Conservation (phyloP, 2,888 invertebrate genomes). For the Tryphoninae sp. region DNA sequence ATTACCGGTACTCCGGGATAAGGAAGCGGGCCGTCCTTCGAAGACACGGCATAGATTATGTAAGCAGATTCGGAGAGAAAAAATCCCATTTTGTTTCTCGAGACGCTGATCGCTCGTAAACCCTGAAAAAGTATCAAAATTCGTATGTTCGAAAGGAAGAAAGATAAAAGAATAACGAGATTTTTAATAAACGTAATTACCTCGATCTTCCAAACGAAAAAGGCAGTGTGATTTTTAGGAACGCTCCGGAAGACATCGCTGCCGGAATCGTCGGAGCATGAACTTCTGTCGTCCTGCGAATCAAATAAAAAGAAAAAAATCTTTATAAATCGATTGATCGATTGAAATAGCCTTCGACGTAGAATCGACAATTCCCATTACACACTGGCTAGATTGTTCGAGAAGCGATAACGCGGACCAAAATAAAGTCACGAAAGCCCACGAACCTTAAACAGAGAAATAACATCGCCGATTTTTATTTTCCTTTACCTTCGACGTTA, state of each 20-base stretch:
- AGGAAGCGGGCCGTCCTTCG: conserved; percentile 77
- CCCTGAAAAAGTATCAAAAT: conserved; percentile 70
- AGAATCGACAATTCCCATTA: background rate
- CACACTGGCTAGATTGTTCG: background rate
- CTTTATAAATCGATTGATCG: background rate
- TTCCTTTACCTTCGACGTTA: conserved; percentile 44
- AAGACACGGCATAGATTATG: conserved; percentile 78
- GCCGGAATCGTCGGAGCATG: conserved; percentile 77
- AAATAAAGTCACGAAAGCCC: background rate
- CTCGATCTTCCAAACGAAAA: conserved; percentile 95
- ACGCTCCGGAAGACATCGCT: conserved; percentile 89
- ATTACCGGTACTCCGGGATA: conserved; percentile 78
- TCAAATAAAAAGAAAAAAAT: conserved; percentile 7
- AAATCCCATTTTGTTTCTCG: conserved; percentile 76
- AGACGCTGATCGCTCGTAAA: conserved; percentile 75
- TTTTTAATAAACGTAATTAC: conserved; percentile 81
- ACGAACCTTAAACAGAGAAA: background rate
- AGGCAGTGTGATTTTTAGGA: conserved; percentile 89
- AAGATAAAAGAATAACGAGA: conserved; percentile 1
- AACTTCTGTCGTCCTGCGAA: conserved; percentile 77
- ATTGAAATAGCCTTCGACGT: background rate
- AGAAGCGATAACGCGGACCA: background rate
- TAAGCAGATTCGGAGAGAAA: conserved; percentile 79
- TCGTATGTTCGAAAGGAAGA: background rate
- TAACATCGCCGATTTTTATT: background rate